Evolutionary conservation across 2,888 invertebrate genomes (phyloP).

Genomic region (Tachina grossa): DNA sequence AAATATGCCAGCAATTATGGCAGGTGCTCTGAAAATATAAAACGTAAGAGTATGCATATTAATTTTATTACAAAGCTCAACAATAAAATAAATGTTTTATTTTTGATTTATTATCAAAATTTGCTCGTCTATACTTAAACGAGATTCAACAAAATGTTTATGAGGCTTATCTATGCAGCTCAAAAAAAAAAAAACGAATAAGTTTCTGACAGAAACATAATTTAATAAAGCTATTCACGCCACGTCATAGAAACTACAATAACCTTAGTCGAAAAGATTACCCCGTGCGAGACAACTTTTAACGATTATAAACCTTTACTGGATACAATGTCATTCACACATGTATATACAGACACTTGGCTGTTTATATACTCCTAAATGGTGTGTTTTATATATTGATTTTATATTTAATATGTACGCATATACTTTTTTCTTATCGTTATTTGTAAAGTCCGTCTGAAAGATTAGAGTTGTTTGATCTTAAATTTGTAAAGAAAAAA

Average conservation of each 20-base stretch:
- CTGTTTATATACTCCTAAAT: background rate
- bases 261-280: background rate
- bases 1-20: slow-evolving; percentile 79
- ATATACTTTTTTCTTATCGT: too few relatives aligned
- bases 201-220: background rate
- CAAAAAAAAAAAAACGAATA: too few relatives aligned
- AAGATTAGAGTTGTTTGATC: background rate
- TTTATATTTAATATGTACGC: too few relatives aligned
- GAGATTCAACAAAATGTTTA: too few relatives aligned
- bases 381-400: too few relatives aligned
- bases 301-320: slow-evolving; percentile 15
- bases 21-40: slow-evolving; percentile 77
- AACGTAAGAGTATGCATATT: slow-evolving; percentile 25
- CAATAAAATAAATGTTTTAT: background rate
- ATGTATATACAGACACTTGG: background rate
- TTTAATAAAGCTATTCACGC: background rate
- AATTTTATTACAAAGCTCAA: background rate
- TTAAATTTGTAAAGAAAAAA: too few relatives aligned
- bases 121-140: too few relatives aligned
- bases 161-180: too few relatives aligned
- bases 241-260: background rate
- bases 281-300: background rate
- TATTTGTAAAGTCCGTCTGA: background rate
- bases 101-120: background rate
- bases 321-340: slow-evolving; percentile 22